Percentiles rank a stretch among this genome's conserved stretches.
Conservation (phyloP, 2,888 invertebrate genomes). For the Morinoia aosen region DNA sequence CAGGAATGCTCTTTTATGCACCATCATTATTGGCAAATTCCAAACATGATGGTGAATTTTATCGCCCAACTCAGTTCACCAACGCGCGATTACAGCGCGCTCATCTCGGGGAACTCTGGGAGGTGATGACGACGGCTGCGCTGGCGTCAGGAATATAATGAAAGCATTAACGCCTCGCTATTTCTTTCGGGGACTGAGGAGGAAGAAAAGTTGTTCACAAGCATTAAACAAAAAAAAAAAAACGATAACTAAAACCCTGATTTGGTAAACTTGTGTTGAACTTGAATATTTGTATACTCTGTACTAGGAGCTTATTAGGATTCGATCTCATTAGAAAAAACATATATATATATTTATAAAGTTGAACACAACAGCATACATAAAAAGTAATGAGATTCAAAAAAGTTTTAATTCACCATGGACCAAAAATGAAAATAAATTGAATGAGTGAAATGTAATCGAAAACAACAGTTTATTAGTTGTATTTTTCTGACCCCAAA, state of each 20-base stretch:
- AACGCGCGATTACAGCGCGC: neutral
- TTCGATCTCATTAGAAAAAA: too few relatives aligned
- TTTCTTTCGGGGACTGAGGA: neutral
- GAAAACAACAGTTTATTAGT: too few relatives aligned
- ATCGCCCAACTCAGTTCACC: neutral
- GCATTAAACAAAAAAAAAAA: neutral
- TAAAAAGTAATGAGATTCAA: too few relatives aligned
- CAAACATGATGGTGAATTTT: neutral
- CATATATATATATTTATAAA: too few relatives aligned
- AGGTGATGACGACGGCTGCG: neutral
- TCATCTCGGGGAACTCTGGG: neutral
- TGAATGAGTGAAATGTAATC: too few relatives aligned
- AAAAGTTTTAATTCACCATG: too few relatives aligned
- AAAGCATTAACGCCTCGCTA: neutral
- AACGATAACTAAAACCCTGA: neutral
- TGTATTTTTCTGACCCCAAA: too few relatives aligned
- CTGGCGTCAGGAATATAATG: neutral
- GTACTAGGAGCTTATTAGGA: too few relatives aligned
- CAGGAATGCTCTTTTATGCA: neutral
- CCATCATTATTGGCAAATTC: constrained; percentile 10
- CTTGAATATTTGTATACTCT: too few relatives aligned
- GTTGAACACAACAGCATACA: too few relatives aligned
- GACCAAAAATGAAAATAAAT: too few relatives aligned
- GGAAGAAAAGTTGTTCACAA: neutral
- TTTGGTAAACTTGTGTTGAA: neutral